Evolutionary conservation across 2,797 vertebrate genomes (phyloP).

Genomic region (Pangasius sanitwongsei): DNA sequence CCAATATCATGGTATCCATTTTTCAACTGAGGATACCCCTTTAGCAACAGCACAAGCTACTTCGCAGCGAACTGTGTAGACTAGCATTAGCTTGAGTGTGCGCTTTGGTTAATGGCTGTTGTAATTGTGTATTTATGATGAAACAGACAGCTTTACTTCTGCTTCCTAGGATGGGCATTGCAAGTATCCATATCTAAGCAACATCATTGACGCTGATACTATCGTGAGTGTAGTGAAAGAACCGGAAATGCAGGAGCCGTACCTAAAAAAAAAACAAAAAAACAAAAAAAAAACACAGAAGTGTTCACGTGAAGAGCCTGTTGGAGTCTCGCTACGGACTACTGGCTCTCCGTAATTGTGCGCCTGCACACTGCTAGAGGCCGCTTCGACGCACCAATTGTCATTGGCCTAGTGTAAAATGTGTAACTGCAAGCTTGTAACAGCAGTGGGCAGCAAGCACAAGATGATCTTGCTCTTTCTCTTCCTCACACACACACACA

Average conservation of each 20-base stretch:
- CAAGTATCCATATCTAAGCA: background rate
- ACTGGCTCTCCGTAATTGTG: background rate
- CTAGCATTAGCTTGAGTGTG: background rate
- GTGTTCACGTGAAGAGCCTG: too few relatives aligned
- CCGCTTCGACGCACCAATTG: too few relatives aligned
- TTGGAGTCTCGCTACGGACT: too few relatives aligned
- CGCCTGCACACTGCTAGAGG: background rate
- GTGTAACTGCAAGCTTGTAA: constrained; percentile 21
- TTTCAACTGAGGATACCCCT: too few relatives aligned
- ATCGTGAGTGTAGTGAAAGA: background rate
- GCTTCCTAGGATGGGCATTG: background rate
- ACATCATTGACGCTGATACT: background rate
- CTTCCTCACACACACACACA: background rate
- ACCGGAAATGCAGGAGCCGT: background rate
- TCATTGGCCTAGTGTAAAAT: too few relatives aligned
- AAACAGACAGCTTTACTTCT: background rate
- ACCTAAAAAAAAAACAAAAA: background rate
- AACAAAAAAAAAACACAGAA: background rate
- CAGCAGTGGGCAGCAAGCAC: constrained; percentile 62
- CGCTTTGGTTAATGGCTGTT: background rate
- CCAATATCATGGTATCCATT: too few relatives aligned
- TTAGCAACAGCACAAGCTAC: too few relatives aligned
- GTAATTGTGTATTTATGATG: background rate
- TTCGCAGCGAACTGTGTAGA: too few relatives aligned
- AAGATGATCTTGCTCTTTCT: background rate